phyloP scores from a whole-genome alignment of 37 sponge, comb jelly and placozoan genomes.

The Halisarca cf. caerulea region DNA sequence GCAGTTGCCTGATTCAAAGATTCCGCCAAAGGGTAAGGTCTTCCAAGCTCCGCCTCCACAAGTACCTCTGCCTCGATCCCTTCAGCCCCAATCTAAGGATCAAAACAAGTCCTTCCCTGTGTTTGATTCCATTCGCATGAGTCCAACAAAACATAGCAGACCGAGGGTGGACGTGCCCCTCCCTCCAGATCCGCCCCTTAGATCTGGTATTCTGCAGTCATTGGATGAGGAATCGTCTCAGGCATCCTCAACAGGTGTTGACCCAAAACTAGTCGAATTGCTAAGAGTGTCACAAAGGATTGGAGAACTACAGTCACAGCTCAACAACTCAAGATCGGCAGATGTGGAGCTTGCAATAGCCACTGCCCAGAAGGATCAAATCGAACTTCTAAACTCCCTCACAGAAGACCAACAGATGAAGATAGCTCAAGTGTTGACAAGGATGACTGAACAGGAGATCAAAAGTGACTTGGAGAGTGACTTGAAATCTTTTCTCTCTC shows the following conservation, averaged over 20 bases:
- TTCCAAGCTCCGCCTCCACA: neutral
- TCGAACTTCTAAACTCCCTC: conserved; percentile 27
- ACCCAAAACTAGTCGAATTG: neutral
- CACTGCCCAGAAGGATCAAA: conserved; percentile 45
- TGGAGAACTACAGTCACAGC: conserved; percentile 4
- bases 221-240: neutral
- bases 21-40: neutral
- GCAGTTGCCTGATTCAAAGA: neutral
- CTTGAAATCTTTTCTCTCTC: too few species aligned
- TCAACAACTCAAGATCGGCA: too few species aligned
- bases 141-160: neutral
- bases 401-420: conserved; percentile 7
- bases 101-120: neutral
- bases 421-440: neutral
- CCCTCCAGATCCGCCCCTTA: neutral
- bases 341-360: conserved; percentile 57
- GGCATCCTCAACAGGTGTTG: neutral
- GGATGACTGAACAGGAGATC: neutral
- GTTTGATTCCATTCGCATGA: neutral
- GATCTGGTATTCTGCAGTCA: neutral
- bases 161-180: neutral
- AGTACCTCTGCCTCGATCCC: neutral
- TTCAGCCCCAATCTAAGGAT: neutral
- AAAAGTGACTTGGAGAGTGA: too few species aligned
- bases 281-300: conserved; percentile 1